These are phyloP conservation scores for Ectemnius lituratus DNA, from an alignment of 2,888 invertebrate genomes.

Conservation along the genomic window DNA sequence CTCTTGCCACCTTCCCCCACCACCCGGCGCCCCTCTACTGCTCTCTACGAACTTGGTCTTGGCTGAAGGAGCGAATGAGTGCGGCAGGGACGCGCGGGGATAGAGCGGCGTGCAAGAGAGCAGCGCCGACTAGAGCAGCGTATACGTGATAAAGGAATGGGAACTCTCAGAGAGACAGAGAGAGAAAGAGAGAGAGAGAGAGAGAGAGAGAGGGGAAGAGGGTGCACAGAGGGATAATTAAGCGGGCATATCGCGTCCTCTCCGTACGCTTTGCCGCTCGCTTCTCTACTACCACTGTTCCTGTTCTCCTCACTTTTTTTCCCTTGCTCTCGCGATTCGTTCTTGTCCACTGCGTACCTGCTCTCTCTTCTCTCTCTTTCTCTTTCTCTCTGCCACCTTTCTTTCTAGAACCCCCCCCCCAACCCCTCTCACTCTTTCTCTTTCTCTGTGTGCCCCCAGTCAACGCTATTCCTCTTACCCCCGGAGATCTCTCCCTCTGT, in stretches of 20 bases:
- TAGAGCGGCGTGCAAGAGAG: slow-evolving; percentile 12
- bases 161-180: not conserved
- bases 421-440: slow-evolving; percentile 13
- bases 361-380: slow-evolving; percentile 19
- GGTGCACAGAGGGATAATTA: slow-evolving; percentile 72
- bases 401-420: slow-evolving; percentile 9
- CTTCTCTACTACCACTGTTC: slow-evolving; percentile 34
- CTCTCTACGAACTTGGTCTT: not conserved
- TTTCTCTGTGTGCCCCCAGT: slow-evolving; percentile 21
- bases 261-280: slow-evolving; percentile 45
- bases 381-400: slow-evolving; percentile 20
- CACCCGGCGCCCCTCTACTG: not conserved
- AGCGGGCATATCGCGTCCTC: slow-evolving; percentile 72
- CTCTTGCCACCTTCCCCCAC: not conserved
- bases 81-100: slow-evolving; percentile 6
- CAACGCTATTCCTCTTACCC: slow-evolving; percentile 42
- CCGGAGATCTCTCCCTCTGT: slow-evolving; percentile 28
- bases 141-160: too few relatives aligned
- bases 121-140: not conserved
- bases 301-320: slow-evolving; percentile 34
- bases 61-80: too few relatives aligned
- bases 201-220: slow-evolving; percentile 35
- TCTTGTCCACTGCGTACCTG: slow-evolving; percentile 31
- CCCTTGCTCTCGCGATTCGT: slow-evolving; percentile 38
- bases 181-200: slow-evolving; percentile 13